Evolutionary conservation across 2,888 invertebrate species (phyloP), one percentile per base, ranked within the genome.

Genomic region (Cosmopolites sordidus): DNA sequence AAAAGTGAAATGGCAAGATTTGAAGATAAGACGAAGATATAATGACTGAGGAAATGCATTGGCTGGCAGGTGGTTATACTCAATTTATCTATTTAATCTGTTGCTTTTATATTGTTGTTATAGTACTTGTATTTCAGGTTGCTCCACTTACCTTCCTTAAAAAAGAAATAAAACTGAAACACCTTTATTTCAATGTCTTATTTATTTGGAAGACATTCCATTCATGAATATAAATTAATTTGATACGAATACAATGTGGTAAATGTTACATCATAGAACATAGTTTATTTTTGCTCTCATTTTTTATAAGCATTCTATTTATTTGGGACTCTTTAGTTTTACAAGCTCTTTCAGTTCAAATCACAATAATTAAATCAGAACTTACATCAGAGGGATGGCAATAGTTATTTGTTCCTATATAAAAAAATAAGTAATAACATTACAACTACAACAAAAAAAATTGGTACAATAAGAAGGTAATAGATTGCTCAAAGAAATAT

Each of bases 121-220:
- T n/a, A n/a, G n/a, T n/a, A n/a, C n/a, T n/a, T n/a, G n/a, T n/a
- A n/a, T n/a, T n/a, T n/a, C n/a, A n/a, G n/a, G n/a, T n/a, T n/a
- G n/a, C n/a, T n/a, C 4, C 8, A 22, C 22, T 22, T 22, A 22
- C 22, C 22, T 22, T 8, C 22, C 22, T 3, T 22, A 22, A 3
- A 22, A 22, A 22, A 22, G 22, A 40, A 40, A 40, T 40, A 40
- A 40, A 40, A 15, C 9, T 16, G 40, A 14, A 16, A 16, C 14
- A 15, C 16, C 11, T 2, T 40, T 45, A 30, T 60, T 69, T 68
- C 66, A 70, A 72, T 72, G 72, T 69, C 72, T 72, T 66, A 67
- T 73, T 72, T 73, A 73, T 73, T 73, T 72, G 74, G 74, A 74
- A 74, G 74, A 74, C 74, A 73, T 70, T 70, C 67, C 69, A 72